These are phyloP conservation scores for Gambusia holbrooki DNA, from an alignment of 2,113 vertebrate genomes.

Conservation along the genomic window DNA sequence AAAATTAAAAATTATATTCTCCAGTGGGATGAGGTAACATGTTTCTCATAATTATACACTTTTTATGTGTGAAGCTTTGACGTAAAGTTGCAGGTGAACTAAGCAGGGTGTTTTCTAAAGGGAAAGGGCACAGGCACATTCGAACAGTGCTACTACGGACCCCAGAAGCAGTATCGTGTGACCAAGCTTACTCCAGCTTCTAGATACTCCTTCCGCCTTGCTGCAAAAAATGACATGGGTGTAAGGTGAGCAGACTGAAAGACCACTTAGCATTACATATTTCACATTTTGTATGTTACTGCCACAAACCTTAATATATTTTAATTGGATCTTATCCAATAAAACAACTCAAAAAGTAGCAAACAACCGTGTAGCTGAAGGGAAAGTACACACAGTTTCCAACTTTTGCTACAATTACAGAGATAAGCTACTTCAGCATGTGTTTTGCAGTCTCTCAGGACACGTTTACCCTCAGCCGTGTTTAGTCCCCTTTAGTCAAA, in stretches of 20 bases:
- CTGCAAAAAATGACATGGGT: slow-evolving; percentile 96
- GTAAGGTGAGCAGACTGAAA: slow-evolving; percentile 82
- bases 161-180: slow-evolving; percentile 94
- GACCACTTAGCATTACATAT: background rate
- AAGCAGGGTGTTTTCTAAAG: slow-evolving; percentile 69
- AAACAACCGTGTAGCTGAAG: background rate
- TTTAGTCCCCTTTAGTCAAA: too few relatives aligned
- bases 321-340: too few relatives aligned
- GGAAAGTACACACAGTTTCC: background rate
- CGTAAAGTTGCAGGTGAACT: background rate
- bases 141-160: slow-evolving; percentile 93
- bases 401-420: too few relatives aligned
- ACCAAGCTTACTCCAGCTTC: slow-evolving; percentile 93
- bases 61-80: background rate
- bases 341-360: background rate
- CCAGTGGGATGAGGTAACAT: slow-evolving; percentile 93
- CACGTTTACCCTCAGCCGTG: too few relatives aligned
- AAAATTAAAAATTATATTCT: slow-evolving; percentile 95
- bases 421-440: too few relatives aligned
- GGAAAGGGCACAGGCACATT: slow-evolving; percentile 90
- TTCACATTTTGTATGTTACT: background rate
- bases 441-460: background rate
- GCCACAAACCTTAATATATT: too few relatives aligned
- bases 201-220: slow-evolving; percentile 94
- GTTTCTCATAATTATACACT: background rate